Base-by-base conservation (phyloP, 2,113 vertebrate genomes). In the Corythaixoides concolor region DNA sequence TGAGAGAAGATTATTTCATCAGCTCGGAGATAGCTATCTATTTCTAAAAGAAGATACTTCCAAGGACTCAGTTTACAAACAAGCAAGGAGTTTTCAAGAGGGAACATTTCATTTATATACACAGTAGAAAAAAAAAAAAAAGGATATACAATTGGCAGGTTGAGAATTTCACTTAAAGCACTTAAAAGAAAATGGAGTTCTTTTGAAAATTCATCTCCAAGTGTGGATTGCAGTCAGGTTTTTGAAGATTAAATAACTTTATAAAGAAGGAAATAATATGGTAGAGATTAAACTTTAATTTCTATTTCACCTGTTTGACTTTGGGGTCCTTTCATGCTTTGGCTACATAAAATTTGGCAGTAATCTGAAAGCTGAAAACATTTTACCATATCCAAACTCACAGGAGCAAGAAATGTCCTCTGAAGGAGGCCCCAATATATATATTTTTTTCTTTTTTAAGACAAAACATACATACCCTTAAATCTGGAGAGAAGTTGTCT, bases 401-500 rank as follows among this genome's bases (percentile, higher is more conserved):
- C 2, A 49, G 27, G 41, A 86, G 35, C 56, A 89, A 75, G 47
- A 64, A 41, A 53, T 1, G 1, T 19, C 37, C 49, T 76, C 56
- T 81, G 56, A 78, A 74, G 43, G 33, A 81, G 33, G 58, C 45
- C 50, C 73, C 27, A 7, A 45, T 1, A 28, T 7, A 49, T 11
- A 18, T 24, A 11, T 15, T 1, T 41, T 41, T 67, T 37, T 39
- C 3, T 83, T 9, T 93, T 78, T 95, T 69, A 81, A 88, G 93
- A 85, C 39, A 92, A 93, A 79, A 50, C 33, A 60, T 67, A 98
- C 99, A 43, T 93, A 99, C 99, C 98, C 98, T 98, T 94, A 99
- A 94, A 92, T 99, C 99, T 41, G 99, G 98, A 92, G 99, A 99
- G 94, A 99, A 98, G 95, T 98, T 98, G 64, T 99, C 99, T 73